phyloP scores from a whole-genome alignment of 2,888 invertebrate species.

The Lissonota sp. region DNA sequence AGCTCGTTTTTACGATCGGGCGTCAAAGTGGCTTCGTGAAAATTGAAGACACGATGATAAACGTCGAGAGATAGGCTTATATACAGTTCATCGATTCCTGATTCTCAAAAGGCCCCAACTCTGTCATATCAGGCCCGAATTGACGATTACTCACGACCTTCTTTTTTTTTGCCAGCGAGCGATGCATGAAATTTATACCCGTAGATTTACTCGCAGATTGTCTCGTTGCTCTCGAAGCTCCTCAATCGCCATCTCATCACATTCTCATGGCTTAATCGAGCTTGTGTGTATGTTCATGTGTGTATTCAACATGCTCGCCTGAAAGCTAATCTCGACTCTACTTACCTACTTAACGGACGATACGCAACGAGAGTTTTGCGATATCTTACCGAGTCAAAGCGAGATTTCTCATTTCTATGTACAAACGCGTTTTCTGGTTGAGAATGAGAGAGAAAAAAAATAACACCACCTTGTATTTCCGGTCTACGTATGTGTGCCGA shows the following conservation, averaged over 20 bases:
- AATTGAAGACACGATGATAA: conserved; percentile 39
- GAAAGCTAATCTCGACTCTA: conserved; percentile 72
- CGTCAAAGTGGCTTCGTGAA: conserved; percentile 10
- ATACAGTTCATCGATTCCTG: too few species aligned
- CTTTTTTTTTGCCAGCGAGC: too few species aligned
- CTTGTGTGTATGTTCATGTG: conserved; percentile 65
- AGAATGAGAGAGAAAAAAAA: conserved; percentile 10
- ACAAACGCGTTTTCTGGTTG: conserved; percentile 20
- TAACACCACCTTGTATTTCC: conserved; percentile 8
- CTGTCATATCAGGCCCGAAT: too few species aligned
- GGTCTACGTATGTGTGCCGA: conserved; percentile 11
- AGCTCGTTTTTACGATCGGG: conserved; percentile 14
- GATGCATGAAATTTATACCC: too few species aligned
- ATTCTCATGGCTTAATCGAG: conserved; percentile 51
- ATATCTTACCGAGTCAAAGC: conserved; percentile 49
- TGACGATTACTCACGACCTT: too few species aligned
- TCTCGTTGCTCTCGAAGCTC: conserved; percentile 50
- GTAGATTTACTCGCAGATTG: conserved; percentile 8
- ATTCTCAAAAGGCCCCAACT: too few species aligned
- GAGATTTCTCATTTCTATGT: conserved; percentile 51
- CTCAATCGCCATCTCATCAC: conserved; percentile 48
- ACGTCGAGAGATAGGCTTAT: conserved; percentile 21
- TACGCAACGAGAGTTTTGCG: conserved; percentile 69
- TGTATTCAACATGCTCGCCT: conserved; percentile 66
- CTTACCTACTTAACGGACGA: conserved; percentile 75